Evolutionary conservation across 2,113 vertebrate species (phyloP).

Genomic region (Galbula dea): DNA sequence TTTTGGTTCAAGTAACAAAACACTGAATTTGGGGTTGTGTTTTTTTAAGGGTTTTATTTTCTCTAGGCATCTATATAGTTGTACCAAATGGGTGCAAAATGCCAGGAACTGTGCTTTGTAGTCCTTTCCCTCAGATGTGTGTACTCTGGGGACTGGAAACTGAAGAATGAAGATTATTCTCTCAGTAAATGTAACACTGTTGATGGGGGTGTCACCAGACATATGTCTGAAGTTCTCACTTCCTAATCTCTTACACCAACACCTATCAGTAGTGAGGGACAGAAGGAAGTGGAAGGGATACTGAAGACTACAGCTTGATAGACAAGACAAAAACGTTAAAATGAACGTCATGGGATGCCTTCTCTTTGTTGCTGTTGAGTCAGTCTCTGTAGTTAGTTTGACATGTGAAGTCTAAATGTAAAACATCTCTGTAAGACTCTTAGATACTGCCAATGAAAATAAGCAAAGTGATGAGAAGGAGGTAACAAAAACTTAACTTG

Average conservation of each 20-base stretch:
- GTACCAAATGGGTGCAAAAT: background rate
- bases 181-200: background rate
- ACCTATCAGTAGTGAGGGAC: background rate
- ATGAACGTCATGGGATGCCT: background rate
- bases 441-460: background rate
- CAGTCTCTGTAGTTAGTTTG: background rate
- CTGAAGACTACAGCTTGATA: background rate
- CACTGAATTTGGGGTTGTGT: rapidly evolving
- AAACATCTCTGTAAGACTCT: background rate
- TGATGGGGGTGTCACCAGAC: background rate
- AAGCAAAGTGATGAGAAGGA: background rate
- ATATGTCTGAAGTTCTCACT: background rate
- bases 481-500: background rate
- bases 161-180: background rate
- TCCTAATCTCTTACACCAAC: background rate
- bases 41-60: background rate
- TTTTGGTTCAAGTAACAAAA: background rate
- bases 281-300: background rate
- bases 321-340: background rate
- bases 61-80: background rate
- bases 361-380: background rate
- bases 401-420: background rate
- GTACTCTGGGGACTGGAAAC: background rate
- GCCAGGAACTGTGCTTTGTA: background rate
- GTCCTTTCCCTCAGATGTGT: background rate